Percentiles rank a stretch among this genome's conserved stretches.
Evolutionary conservation across 2,113 vertebrate species (phyloP).

Genomic region (Aramus guarauna): DNA sequence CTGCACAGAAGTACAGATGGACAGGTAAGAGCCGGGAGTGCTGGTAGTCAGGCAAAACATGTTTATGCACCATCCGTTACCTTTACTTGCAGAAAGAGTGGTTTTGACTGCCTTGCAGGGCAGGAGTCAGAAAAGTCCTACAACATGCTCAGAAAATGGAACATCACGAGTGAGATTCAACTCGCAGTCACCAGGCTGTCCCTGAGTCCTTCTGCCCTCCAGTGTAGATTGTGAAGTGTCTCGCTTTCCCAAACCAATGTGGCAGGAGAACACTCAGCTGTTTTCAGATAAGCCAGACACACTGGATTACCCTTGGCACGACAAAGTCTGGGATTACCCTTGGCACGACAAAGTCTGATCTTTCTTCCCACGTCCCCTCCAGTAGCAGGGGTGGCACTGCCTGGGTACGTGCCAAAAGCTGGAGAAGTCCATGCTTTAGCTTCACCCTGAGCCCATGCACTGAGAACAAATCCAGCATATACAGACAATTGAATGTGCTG

Average conservation of each 20-base stretch:
- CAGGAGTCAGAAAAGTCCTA: not conserved
- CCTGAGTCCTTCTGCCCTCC: not conserved
- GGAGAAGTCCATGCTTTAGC: not conserved
- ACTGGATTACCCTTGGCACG: not conserved
- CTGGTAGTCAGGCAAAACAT: not conserved
- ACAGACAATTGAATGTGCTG: not conserved
- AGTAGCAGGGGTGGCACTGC: not conserved
- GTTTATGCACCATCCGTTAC: not conserved
- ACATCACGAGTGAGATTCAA: not conserved
- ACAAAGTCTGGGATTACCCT: not conserved
- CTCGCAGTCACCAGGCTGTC: not conserved
- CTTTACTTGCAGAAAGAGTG: not conserved
- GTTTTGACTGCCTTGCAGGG: not conserved
- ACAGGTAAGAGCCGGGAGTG: not conserved
- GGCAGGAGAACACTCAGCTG: not conserved
- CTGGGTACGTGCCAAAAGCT: not conserved
- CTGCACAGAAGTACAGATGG: not conserved
- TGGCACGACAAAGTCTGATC: not conserved
- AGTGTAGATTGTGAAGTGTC: not conserved
- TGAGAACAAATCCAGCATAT: not conserved
- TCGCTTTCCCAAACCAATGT: not conserved
- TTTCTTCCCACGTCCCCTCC: not conserved
- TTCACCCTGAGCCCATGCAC: not conserved
- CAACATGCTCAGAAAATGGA: not conserved
- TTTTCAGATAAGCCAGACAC: not conserved